A percentile compares a stretch with the other conserved stretches of the same genome.
Evolutionary conservation across 1,140 invertebrate genomes (phyloP).

Genomic region (Ridgeia piscesae): DNA sequence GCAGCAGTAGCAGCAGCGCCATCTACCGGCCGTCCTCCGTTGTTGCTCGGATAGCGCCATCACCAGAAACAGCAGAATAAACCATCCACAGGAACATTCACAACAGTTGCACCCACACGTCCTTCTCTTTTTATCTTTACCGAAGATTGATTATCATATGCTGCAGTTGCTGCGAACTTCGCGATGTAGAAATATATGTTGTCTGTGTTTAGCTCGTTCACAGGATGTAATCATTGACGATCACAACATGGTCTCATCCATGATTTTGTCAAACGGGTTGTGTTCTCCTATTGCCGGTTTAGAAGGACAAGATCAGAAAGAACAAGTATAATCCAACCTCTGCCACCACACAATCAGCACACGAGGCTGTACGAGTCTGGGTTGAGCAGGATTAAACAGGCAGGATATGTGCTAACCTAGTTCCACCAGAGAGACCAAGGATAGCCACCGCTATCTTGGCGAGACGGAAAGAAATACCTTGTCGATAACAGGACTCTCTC

Average conservation of each 20-base stretch:
- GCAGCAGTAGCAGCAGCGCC: not conserved
- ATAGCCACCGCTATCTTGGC: not conserved
- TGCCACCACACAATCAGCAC: not conserved
- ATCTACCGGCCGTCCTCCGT: not conserved
- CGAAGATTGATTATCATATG: not conserved
- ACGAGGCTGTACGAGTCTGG: not conserved
- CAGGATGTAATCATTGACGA: not conserved
- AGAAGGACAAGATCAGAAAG: not conserved
- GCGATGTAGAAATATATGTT: not conserved
- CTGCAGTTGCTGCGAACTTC: not conserved
- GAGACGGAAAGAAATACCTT: not conserved
- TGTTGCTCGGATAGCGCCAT: not conserved
- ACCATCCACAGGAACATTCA: not conserved
- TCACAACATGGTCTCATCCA: not conserved
- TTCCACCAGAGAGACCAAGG: not conserved
- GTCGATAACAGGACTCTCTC: not conserved
- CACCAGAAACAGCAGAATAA: not conserved
- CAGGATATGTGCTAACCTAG: not conserved
- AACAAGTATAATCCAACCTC: not conserved
- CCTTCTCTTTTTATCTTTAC: not conserved
- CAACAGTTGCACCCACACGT: not conserved
- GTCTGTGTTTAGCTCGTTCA: not conserved
- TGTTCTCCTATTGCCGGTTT: not conserved
- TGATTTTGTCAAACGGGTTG: not conserved
- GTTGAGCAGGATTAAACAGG: not conserved